A percentile compares a stretch with the other conserved stretches of the same genome.
Conservation (phyloP, 1,140 invertebrate species). For the Diuraphis noxia region DNA sequence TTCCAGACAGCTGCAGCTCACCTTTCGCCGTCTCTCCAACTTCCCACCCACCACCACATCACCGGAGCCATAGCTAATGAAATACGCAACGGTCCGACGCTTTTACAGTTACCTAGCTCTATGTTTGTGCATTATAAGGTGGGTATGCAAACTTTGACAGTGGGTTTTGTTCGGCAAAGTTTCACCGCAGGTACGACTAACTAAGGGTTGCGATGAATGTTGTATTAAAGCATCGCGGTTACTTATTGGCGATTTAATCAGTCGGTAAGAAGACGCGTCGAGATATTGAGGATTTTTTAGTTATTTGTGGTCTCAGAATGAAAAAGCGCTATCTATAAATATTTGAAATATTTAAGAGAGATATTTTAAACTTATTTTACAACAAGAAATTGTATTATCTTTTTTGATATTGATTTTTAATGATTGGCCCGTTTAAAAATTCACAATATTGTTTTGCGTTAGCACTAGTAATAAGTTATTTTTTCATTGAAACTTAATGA, state of each 20-base stretch:
- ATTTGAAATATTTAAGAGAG: no score
- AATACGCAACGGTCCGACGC: slow-evolving; percentile 14
- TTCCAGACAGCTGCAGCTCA: not conserved
- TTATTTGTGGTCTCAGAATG: not conserved
- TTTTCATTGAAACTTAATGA: no score
- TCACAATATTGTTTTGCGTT: no score
- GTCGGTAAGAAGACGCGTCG: not conserved
- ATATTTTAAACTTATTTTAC: no score
- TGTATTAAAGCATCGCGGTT: no score
- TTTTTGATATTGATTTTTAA: no score
- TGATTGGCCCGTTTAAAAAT: no score
- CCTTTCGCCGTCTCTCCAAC: not conserved
- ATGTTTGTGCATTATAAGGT: not conserved
- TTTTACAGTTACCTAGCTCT: not conserved
- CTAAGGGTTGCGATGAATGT: not conserved
- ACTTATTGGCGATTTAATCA: not conserved
- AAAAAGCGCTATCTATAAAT: no score
- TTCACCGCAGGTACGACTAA: not conserved
- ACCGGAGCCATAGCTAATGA: not conserved
- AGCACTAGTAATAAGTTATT: no score
- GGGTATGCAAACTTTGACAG: slow-evolving; percentile 6
- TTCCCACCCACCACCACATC: not conserved
- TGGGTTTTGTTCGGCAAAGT: slow-evolving; percentile 13
- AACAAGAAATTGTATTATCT: no score
- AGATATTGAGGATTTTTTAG: not conserved